These are phyloP conservation scores for Polypedilum vanderplanki DNA, from an alignment of 1,140 invertebrate species.

Conservation along the genomic window DNA sequence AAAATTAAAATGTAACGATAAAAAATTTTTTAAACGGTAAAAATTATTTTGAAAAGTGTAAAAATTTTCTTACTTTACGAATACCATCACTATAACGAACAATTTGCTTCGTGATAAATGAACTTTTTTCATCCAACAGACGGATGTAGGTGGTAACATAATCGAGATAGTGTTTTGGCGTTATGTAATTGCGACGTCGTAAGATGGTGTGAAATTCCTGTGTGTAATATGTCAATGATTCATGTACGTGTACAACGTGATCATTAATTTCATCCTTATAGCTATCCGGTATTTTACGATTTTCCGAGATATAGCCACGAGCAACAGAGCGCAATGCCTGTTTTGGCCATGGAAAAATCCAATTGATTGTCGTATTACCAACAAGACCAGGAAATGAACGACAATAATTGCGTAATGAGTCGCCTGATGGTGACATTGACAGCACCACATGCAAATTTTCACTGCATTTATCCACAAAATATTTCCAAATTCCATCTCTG, in stretches of 20 bases:
- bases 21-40: too few species aligned
- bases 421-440: conserved; percentile 80
- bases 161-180: conserved; percentile 85
- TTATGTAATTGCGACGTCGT: conserved; percentile 73
- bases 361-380: conserved; percentile 89
- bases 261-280: conserved; percentile 62
- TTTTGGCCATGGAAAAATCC: conserved; percentile 86
- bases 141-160: conserved; percentile 71
- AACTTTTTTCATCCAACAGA: conserved; percentile 53
- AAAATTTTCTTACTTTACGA: conserved; percentile 33
- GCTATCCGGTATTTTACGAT: conserved; percentile 53
- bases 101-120: conserved; percentile 45
- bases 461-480: conserved; percentile 66
- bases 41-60: too few species aligned
- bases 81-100: conserved; percentile 45
- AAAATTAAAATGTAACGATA: too few species aligned
- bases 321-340: conserved; percentile 82
- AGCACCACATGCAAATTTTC: conserved; percentile 84
- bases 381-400: conserved; percentile 86
- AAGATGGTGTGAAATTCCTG: conserved; percentile 62
- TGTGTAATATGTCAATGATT: conserved; percentile 62
- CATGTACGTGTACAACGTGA: conserved; percentile 78
- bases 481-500: conserved; percentile 75
- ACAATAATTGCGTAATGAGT: conserved; percentile 70
- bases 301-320: conserved; percentile 63